Base-by-base conservation (phyloP, 2,797 vertebrate species). In the Lutjanus argentimaculatus region DNA sequence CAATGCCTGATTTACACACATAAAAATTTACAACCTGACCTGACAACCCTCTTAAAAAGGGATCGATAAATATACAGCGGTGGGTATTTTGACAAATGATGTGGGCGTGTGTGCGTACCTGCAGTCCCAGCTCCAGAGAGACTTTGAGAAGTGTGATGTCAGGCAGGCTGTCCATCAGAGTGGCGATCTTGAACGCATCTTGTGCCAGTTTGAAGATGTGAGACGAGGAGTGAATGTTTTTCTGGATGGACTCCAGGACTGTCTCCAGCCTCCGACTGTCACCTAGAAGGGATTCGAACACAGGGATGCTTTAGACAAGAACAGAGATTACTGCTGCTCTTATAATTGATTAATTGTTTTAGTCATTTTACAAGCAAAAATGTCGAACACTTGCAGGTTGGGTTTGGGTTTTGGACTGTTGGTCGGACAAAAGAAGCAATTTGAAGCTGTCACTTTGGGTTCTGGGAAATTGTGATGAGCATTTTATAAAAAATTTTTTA, bases 121-220 rank as follows among this genome's bases (percentile, higher is more conserved):
- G 98, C 95, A 99, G 97, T 74, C 98, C 98, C 86, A 99, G 84
- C 95, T 99, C 98, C 95, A 99, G 95, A 77, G 98, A 98, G 74
- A 99, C 98, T 95, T 99, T 99, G 88, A 99, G 95, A 88, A 99
- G 97, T 68, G 98, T 99, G 93, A 99, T 99, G 91, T 99, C 98
- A 48, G 98, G 98, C 92, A 99, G 95, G 93, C 96, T 99, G 96
- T 99, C 98, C 97, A 99, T 98, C 88, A 99, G 96, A 19, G 98
- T 99, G 91, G 98, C 98, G 85, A 99, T 99, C 96, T 99, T 99
- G 95, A 99, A 99, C 83, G 98, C 98, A 86, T 99, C 98, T 88
- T 99, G 98, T 90, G 98, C 98, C 93, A 99, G 97, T 94, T 99
- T 99, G 95, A 99, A 99, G 93, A 99, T 99, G 93, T 99, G 98